phyloP scores from a whole-genome alignment of 2,888 invertebrate species.

The Microctonus aethiopoides region DNA sequence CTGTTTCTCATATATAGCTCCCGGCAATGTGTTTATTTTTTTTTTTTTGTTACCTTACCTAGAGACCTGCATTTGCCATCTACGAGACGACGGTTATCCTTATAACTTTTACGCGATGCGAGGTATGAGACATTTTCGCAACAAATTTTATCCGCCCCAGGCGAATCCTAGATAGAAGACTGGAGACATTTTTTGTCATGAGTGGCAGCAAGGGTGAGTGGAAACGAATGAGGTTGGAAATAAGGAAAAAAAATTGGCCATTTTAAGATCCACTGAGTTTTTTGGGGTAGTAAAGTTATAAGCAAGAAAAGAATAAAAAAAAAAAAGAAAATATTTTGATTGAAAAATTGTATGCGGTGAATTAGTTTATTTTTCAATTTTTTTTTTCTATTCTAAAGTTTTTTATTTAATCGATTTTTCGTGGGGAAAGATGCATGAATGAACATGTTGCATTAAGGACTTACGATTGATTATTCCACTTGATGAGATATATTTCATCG shows the following conservation, averaged over 20 bases:
- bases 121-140: slow-evolving; percentile 31
- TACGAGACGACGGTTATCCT: slow-evolving; percentile 37
- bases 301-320: background rate
- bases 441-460: background rate
- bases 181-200: slow-evolving; percentile 16
- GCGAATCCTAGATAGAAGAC: slow-evolving; percentile 27
- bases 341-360: background rate
- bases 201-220: background rate
- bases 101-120: slow-evolving; percentile 38
- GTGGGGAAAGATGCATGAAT: slow-evolving; percentile 8
- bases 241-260: slow-evolving; percentile 2
- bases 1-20: slow-evolving; percentile 17
- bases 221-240: background rate
- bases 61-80: slow-evolving; percentile 33
- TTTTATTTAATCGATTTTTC: background rate
- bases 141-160: slow-evolving; percentile 37
- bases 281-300: background rate
- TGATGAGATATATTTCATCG: slow-evolving; percentile 26
- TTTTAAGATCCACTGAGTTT: slow-evolving; percentile 4
- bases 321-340: background rate
- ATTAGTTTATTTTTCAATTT: background rate
- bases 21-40: slow-evolving; percentile 20
- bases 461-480: slow-evolving; percentile 30
- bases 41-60: slow-evolving; percentile 7
- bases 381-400: background rate